Conservation (phyloP, 2,113 vertebrate genomes). For the Stictonetta naevosa region DNA sequence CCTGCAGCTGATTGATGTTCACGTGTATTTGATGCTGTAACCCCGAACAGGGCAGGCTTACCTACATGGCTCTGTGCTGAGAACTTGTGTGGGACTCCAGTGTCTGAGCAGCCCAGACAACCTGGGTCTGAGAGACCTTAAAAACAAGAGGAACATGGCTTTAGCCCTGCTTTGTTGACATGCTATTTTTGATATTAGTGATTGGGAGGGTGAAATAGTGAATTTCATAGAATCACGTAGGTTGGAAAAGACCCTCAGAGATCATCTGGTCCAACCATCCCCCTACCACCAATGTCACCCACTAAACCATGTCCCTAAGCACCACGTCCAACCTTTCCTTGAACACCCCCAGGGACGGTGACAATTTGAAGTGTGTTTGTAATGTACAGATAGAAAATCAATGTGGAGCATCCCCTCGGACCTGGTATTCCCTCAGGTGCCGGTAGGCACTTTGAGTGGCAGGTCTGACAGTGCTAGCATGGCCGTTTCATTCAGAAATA, state of each 20-base stretch:
- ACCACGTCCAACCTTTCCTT: too few relatives aligned
- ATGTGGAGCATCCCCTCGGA: neutral
- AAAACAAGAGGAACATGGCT: neutral
- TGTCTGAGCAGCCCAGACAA: neutral
- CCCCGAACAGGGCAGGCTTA: neutral
- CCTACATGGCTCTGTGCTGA: neutral
- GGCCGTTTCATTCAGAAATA: neutral
- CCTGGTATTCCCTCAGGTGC: neutral
- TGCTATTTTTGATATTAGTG: neutral
- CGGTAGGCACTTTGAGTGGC: neutral
- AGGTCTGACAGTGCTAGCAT: neutral
- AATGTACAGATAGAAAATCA: too few relatives aligned
- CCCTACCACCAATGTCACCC: too few relatives aligned
- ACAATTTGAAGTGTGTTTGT: neutral
- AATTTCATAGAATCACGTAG: too few relatives aligned
- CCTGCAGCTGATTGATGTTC: rapidly evolving
- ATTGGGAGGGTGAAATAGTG: neutral
- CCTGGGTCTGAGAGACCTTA: neutral
- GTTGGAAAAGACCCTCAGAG: too few relatives aligned
- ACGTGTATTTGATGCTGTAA: neutral
- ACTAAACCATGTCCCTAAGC: too few relatives aligned
- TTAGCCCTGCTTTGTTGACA: neutral
- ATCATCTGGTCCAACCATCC: too few relatives aligned
- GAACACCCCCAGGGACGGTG: too few relatives aligned
- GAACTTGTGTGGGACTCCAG: neutral